These are phyloP conservation scores for Brachystomella parvula DNA, from an alignment of 1,140 invertebrate genomes.

Conservation along the genomic window DNA sequence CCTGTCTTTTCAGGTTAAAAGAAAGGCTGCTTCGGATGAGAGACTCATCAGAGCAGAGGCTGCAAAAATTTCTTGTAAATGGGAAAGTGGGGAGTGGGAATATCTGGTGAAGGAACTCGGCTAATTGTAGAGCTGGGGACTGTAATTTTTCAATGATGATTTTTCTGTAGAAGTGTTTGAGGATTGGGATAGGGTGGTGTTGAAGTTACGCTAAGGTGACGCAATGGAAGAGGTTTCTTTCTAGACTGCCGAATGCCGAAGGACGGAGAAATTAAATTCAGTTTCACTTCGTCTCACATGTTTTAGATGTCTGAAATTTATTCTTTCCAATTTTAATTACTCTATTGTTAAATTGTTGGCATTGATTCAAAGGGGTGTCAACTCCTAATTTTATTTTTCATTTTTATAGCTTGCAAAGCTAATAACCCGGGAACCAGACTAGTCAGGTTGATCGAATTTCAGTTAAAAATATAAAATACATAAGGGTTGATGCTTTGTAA, in stretches of 20 bases:
- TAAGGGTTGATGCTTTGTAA: background rate
- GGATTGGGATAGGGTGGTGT: background rate
- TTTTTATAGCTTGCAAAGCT: background rate
- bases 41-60: background rate
- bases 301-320: too few relatives aligned
- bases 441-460: background rate
- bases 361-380: constrained; percentile 2
- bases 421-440: too few relatives aligned
- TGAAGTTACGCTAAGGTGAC: background rate
- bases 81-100: too few relatives aligned
- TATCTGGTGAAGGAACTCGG: background rate
- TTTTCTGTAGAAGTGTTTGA: background rate
- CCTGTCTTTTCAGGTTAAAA: background rate
- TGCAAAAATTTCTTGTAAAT: too few relatives aligned
- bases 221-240: background rate
- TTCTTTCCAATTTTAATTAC: background rate
- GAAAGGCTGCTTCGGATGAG: background rate
- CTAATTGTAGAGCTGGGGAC: background rate
- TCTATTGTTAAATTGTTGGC: background rate
- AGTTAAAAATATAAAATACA: background rate
- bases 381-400: background rate
- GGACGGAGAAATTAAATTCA: background rate
- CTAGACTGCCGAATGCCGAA: background rate
- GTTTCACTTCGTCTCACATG: too few relatives aligned
- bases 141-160: background rate